Conservation (phyloP, 2,113 vertebrate species). For the Toxotes jaculatrix region DNA sequence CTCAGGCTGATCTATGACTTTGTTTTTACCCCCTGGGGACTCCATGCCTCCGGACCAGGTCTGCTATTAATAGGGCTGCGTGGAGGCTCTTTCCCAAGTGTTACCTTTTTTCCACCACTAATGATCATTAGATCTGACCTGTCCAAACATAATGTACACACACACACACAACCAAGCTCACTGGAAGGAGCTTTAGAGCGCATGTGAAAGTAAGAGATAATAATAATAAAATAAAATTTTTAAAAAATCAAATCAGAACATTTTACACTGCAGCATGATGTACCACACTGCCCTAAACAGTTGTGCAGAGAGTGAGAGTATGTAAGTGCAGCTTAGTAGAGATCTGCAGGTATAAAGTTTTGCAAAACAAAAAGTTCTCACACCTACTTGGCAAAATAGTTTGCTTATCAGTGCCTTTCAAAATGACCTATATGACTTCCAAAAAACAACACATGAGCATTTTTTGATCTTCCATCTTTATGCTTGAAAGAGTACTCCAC, state of each 20-base stretch:
- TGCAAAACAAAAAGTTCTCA: neutral
- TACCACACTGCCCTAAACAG: neutral
- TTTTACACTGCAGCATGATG: neutral
- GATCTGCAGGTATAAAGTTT: neutral
- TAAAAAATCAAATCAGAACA: neutral
- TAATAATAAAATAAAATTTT: neutral
- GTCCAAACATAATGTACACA: slow-evolving; percentile 43
- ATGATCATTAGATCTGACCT: slow-evolving; percentile 71
- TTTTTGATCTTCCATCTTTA: neutral
- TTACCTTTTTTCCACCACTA: slow-evolving; percentile 55
- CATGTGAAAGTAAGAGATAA: neutral
- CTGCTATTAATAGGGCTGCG: slow-evolving; percentile 74
- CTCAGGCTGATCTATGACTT: slow-evolving; percentile 76
- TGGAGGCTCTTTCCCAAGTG: slow-evolving; percentile 35
- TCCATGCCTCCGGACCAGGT: slow-evolving; percentile 61
- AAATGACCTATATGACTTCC: neutral
- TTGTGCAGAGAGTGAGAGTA: neutral
- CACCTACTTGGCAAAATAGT: neutral
- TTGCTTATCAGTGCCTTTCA: neutral
- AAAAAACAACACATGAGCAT: neutral
- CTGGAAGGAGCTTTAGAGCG: slow-evolving; percentile 17
- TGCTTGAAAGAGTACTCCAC: neutral
- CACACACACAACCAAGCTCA: neutral
- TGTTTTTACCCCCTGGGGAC: slow-evolving; percentile 66
- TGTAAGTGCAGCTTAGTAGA: neutral